Evolutionary conservation across 2,797 vertebrate genomes (phyloP).

Genomic region (Holocentrus rufus): DNA sequence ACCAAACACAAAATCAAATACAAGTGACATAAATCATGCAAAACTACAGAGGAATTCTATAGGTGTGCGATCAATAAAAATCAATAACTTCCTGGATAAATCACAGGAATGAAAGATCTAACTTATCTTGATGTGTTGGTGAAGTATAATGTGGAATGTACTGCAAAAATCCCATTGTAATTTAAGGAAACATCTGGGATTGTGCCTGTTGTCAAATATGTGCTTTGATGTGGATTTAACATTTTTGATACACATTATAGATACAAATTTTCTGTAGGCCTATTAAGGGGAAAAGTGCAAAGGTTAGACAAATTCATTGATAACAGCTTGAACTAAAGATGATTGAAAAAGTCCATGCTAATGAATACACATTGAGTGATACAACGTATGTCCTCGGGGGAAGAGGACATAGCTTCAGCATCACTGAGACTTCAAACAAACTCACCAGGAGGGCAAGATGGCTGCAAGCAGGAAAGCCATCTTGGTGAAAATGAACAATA

Average conservation of each 20-base stretch:
- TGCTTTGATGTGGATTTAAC: slow-evolving; percentile 36
- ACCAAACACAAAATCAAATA: slow-evolving; percentile 67
- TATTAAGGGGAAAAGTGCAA: slow-evolving; percentile 53
- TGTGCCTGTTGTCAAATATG: slow-evolving; percentile 33
- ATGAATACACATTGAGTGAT: slow-evolving; percentile 67
- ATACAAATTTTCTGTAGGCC: slow-evolving; percentile 27
- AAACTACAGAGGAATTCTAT: slow-evolving; percentile 42
- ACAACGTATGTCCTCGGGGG: slow-evolving; percentile 58
- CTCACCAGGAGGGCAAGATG: slow-evolving; percentile 74
- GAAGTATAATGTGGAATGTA: slow-evolving; percentile 25
- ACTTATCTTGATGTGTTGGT: slow-evolving; percentile 17
- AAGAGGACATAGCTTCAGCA: slow-evolving; percentile 69
- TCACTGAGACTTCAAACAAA: slow-evolving; percentile 73
- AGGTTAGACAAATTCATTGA: slow-evolving; percentile 61
- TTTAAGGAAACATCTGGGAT: slow-evolving; percentile 18
- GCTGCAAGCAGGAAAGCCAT: slow-evolving; percentile 78
- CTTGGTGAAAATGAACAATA: slow-evolving; percentile 73
- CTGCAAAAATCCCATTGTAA: slow-evolving; percentile 12
- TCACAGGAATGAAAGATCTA: slow-evolving; percentile 14
- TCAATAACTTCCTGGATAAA: slow-evolving; percentile 12
- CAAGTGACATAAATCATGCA: slow-evolving; percentile 72
- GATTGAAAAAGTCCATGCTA: slow-evolving; percentile 72
- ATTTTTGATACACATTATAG: slow-evolving; percentile 15
- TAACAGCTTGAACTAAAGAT: slow-evolving; percentile 61
- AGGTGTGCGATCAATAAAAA: slow-evolving; percentile 24